Percentiles rank a stretch among this genome's conserved stretches.
These are phyloP conservation scores for Centropyge bicolor DNA, from an alignment of 2,797 vertebrate genomes.

Conservation along the genomic window DNA sequence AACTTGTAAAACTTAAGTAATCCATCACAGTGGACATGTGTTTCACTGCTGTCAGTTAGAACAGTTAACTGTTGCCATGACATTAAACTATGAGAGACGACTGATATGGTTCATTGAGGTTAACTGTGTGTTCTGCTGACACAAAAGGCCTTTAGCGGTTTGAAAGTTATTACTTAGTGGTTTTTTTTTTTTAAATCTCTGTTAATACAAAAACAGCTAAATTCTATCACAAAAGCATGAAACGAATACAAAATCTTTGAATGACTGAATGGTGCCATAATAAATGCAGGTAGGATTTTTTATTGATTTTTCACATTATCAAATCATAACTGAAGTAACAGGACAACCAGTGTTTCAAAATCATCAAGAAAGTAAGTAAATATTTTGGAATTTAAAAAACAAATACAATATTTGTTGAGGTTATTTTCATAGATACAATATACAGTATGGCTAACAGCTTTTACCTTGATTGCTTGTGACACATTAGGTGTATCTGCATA, in stretches of 20 bases:
- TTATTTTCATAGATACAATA: slow-evolving; percentile 41
- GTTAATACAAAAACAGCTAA: not conserved
- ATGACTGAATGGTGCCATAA: not conserved
- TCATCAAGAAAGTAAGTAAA: slow-evolving; percentile 35
- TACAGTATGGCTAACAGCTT: slow-evolving; percentile 27
- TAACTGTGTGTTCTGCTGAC: not conserved
- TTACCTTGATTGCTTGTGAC: slow-evolving; percentile 41
- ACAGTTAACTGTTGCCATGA: not conserved
- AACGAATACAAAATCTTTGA: not conserved
- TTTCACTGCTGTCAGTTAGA: not conserved
- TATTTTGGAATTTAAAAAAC: slow-evolving; percentile 41
- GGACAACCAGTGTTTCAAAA: slow-evolving; percentile 59
- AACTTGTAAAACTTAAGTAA: not conserved
- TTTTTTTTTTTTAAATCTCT: too few relatives aligned
- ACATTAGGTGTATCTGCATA: slow-evolving; percentile 34
- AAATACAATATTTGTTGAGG: slow-evolving; percentile 50
- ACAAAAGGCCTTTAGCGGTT: not conserved
- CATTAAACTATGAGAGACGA: not conserved
- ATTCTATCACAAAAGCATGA: not conserved
- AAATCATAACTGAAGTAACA: slow-evolving; percentile 17
- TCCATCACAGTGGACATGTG: not conserved
- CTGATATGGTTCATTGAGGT: not conserved
- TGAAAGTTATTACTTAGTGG: not conserved
- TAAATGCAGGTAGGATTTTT: slow-evolving; percentile 50
- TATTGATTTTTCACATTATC: slow-evolving; percentile 50